Percentiles rank a stretch among this genome's conserved stretches.
These are phyloP conservation scores for Neodon shergylaensis DNA, from an alignment of 2,113 vertebrate genomes.

Conservation along the genomic window DNA sequence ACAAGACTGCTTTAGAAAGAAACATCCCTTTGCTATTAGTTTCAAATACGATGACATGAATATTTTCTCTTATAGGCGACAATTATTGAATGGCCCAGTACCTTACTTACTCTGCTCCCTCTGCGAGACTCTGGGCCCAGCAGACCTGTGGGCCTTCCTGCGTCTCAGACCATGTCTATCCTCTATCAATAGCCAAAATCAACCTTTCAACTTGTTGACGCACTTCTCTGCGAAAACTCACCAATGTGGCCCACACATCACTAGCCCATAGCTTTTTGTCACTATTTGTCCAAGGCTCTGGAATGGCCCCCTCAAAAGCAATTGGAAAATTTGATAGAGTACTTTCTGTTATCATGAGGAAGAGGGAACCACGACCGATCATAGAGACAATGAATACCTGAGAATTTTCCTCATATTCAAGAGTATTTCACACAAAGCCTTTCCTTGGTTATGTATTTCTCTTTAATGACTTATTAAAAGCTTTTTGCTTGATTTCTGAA, in stretches of 20 bases:
- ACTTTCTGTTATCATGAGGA: background rate
- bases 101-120: too few relatives aligned
- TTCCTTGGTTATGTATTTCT: background rate
- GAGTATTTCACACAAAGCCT: background rate
- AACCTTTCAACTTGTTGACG: background rate
- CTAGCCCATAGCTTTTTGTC: background rate
- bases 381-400: background rate
- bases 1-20: background rate
- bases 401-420: accelerated
- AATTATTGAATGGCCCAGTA: background rate
- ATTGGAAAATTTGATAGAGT: background rate
- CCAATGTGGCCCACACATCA: too few relatives aligned
- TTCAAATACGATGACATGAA: conserved; percentile 9
- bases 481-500: background rate
- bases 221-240: background rate
- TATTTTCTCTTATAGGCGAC: background rate
- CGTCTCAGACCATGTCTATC: background rate
- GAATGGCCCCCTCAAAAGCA: background rate
- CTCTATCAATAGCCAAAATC: background rate
- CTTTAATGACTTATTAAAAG: background rate
- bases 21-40: background rate
- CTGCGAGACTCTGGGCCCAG: background rate
- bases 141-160: background rate
- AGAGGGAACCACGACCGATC: accelerated
- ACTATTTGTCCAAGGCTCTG: background rate